Base-by-base conservation (phyloP, 2,888 invertebrate species). In the Campoplex nolae region DNA sequence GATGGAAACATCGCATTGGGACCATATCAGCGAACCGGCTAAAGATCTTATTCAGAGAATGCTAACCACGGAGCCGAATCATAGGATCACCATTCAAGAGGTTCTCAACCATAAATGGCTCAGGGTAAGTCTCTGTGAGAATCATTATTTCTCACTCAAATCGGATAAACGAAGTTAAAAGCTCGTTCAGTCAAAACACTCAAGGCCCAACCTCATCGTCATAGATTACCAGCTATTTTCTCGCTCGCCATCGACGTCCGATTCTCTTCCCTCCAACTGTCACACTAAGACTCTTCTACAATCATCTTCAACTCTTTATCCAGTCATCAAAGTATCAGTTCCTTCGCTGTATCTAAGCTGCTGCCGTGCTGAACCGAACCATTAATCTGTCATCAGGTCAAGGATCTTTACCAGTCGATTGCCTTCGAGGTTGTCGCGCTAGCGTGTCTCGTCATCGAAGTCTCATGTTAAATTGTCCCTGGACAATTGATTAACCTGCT, bases 41-140 rank as follows among this genome's bases (percentile, higher is more conserved):
- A 99, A 99, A 95, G 99, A 99, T 95, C 96, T 99, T 91, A 97
- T 99, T 80, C 97, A 97, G 93, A 97, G 97, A 93, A 98, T 99
- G 98, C 96, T 99, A 90, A 97, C 97, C 32, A 97, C 98, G 70
- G 99, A 99, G 95, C 98, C 98, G 85, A 97, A 97, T 90, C 97
- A 98, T 94, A 96, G 99, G 94, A 97, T 99, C 93, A 98, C 98
- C 84, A 98, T 99, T 93, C 98, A 98, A 93, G 98, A 99, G 95
- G 98, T 99, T 86, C 96, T 99, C 86, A 97, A 98, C 93, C 99
- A 99, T 95, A 97, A 98, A 90, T 99, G 99, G 99, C 97, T 99
- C 93, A 96, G 98, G 96, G 99, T 99, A 95, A 95, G 96, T 95
- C 32, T 32, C 16, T 32, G 4, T 6, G 32, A 1, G 4, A 11